phyloP scores from a whole-genome alignment of 37 sponge, comb jelly and placozoan species.

The Aplysina aerophoba region DNA sequence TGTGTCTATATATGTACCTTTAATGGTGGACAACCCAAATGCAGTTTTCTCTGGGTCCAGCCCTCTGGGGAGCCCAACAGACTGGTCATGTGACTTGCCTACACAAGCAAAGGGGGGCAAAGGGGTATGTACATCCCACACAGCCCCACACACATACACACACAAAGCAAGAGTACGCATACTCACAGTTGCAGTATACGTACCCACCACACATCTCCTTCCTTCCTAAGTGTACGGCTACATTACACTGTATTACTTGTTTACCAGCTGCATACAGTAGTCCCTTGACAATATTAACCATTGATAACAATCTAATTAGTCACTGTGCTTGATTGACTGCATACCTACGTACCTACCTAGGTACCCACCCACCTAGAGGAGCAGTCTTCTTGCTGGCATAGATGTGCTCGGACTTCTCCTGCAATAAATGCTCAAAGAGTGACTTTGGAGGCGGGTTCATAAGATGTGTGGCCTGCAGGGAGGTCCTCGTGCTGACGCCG shows the following conservation, averaged over 20 bases:
- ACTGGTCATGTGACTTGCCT: constrained; percentile 73
- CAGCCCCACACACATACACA: too few species aligned
- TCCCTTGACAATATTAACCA: too few species aligned
- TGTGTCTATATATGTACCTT: constrained; percentile 29
- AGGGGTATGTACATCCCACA: too few species aligned
- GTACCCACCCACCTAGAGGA: constrained; percentile 71
- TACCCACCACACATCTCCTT: too few species aligned
- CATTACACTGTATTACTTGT: too few species aligned
- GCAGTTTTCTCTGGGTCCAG: constrained; percentile 43
- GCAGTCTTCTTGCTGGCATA: constrained; percentile 78
- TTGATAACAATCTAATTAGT: too few species aligned
- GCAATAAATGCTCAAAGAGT: constrained; percentile 63
- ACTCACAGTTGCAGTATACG: too few species aligned
- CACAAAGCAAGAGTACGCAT: too few species aligned
- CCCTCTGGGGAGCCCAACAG: constrained; percentile 53
- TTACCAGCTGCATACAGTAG: too few species aligned
- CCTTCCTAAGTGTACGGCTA: too few species aligned
- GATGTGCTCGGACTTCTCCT: constrained; percentile 69
- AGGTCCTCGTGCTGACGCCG: constrained; percentile 78
- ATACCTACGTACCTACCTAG: neutral
- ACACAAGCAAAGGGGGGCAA: neutral
- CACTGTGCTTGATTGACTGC: too few species aligned
- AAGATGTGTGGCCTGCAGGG: constrained; percentile 75
- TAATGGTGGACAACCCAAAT: constrained; percentile 60
- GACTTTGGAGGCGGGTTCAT: constrained; percentile 85